Evolutionary conservation across 2,797 vertebrate species (phyloP), one percentile per base, ranked within the genome.

Genomic region (Trematomus bernacchii): DNA sequence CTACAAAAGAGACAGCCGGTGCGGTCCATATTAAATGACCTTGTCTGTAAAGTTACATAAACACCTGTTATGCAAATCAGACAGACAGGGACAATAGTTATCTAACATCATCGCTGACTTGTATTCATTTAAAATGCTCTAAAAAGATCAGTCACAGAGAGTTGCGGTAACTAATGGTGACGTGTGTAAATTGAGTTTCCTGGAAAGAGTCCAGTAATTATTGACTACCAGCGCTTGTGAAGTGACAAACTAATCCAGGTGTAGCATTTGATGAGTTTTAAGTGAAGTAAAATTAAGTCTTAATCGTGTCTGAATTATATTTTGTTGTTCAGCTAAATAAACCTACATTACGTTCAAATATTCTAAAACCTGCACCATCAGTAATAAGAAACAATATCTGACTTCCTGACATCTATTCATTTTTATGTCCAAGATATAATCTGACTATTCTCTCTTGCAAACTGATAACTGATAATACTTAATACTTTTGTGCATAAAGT

Each of bases 1-100:
- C 33, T 60, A 58, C 62, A 71, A 76, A 79, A 70, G 18, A 58
- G 21, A 44, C 37, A 64, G 51, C 37, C 37, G 43, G n/a, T 48
- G 40, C n/a, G 18, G 4, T 48, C 30, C 30, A 27, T 40, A 15
- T 61, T 13, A 57, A 33, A 57, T 18, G 16, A 37, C 53, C 6
- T 53, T n/a, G n/a, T 53, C n/a, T 75, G 53, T 66, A 27, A 37
- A 58, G 59, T 16, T 64, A 6, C 13, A 46, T 23, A 27, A 70
- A 64, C 55, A 62, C 11, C 18, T 61, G 11, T 44, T 44, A 21
- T n/a, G 14, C 12, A 40, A 16, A 66, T 47, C 57, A 52, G 37
- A 57, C 44, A 3, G 14, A 57, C 16, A 50, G 50, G 37, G 47
- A 61, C 37, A 51, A 18, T n/a, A n/a, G 55, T 50, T 47, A 23